These are phyloP conservation scores for Pelodiscus sinensis DNA, from an alignment of 2,113 vertebrate species.

Conservation along the genomic window DNA sequence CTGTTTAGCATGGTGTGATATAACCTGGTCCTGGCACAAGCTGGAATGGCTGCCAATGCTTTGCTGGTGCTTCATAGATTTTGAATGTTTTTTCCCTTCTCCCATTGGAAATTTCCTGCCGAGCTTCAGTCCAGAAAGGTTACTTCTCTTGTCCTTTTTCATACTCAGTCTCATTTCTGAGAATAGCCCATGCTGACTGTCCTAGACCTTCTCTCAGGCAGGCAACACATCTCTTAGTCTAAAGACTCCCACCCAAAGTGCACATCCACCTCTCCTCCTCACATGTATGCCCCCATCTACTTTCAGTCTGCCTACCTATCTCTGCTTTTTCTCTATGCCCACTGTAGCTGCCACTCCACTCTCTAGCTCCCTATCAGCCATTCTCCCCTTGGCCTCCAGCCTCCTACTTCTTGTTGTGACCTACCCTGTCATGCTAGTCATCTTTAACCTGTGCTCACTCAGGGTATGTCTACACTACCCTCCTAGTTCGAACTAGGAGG, in stretches of 20 bases:
- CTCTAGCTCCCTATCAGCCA: background rate
- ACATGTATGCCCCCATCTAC: background rate
- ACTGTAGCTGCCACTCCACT: background rate
- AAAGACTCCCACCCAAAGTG: background rate
- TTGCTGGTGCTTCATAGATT: background rate
- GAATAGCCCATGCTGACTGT: background rate
- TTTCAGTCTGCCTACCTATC: background rate
- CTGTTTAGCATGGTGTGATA: background rate
- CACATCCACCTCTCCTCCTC: background rate
- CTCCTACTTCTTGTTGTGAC: background rate
- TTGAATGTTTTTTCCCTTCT: background rate
- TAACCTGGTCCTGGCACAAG: background rate
- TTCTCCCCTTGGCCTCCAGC: background rate
- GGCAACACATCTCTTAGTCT: background rate
- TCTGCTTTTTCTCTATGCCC: background rate
- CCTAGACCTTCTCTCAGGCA: background rate
- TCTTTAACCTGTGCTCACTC: background rate
- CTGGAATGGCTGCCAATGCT: background rate
- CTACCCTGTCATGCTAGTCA: background rate
- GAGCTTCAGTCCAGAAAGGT: background rate
- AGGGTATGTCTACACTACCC: too few relatives aligned
- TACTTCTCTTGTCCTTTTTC: background rate
- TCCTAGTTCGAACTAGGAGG: too few relatives aligned
- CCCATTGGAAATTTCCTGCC: background rate
- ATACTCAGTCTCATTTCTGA: background rate